Evolutionary conservation across 2,888 invertebrate species (phyloP).

Genomic region (Apamea crenata): DNA sequence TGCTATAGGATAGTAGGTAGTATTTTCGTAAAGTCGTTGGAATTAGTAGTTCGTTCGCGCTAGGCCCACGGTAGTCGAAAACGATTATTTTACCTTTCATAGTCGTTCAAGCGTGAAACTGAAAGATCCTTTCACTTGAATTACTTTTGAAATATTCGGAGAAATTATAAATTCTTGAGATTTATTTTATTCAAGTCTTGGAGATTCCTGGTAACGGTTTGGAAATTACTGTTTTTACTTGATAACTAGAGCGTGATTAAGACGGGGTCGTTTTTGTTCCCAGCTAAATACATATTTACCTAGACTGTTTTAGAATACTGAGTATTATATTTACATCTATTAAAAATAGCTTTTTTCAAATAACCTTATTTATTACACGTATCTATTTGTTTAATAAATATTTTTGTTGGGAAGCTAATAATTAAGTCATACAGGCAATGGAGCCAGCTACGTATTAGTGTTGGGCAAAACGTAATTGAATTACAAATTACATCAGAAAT

Average conservation of each 20-base stretch:
- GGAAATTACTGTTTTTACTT: neutral
- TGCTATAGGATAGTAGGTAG: neutral
- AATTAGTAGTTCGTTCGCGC: neutral
- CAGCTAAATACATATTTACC: neutral
- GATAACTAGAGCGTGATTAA: neutral
- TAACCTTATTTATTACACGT: neutral
- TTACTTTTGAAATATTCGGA: slow-evolving; percentile 11
- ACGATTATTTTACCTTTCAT: neutral
- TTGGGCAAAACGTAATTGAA: neutral
- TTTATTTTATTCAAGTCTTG: neutral
- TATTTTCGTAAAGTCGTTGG: neutral
- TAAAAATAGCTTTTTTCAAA: neutral
- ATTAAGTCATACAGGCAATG: neutral
- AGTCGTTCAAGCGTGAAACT: slow-evolving; percentile 24
- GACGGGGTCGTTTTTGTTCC: neutral
- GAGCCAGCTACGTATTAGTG: neutral
- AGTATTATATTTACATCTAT: neutral
- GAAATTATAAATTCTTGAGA: neutral
- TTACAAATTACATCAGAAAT: neutral
- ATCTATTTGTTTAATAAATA: neutral
- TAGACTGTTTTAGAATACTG: neutral
- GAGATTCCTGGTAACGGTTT: slow-evolving; percentile 5
- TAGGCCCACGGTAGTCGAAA: neutral
- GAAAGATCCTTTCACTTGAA: slow-evolving; percentile 16
- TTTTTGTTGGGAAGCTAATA: neutral